phyloP scores from a whole-genome alignment of 2,113 vertebrate species.

The Sylvia atricapilla region DNA sequence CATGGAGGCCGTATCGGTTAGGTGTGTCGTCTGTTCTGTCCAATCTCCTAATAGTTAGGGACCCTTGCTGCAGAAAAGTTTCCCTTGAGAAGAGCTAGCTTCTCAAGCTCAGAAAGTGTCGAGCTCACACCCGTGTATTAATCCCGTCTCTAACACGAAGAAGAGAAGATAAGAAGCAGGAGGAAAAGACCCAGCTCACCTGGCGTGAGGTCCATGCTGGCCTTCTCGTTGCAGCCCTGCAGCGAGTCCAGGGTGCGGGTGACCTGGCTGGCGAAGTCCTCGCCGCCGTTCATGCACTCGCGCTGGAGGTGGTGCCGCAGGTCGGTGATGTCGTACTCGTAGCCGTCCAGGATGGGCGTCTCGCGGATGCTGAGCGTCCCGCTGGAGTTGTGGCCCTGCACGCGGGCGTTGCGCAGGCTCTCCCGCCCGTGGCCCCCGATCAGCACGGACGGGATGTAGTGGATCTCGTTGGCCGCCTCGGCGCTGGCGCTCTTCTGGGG shows the following conservation, averaged over 20 bases:
- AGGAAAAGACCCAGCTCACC: slow-evolving; percentile 68
- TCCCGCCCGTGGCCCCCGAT: slow-evolving; percentile 95
- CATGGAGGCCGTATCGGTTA: no score
- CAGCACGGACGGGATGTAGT: slow-evolving; percentile 97
- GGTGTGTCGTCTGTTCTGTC: no score
- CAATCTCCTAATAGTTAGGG: no score
- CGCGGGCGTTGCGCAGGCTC: slow-evolving; percentile 91
- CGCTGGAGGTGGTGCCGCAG: slow-evolving; percentile 95
- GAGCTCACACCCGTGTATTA: no score
- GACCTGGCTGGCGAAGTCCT: slow-evolving; percentile 96
- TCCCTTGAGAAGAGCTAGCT: no score
- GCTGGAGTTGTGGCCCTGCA: slow-evolving; percentile 94
- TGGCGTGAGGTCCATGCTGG: slow-evolving; percentile 91
- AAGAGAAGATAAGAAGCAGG: background rate
- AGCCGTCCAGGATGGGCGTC: slow-evolving; percentile 96
- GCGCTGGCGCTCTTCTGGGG: slow-evolving; percentile 98
- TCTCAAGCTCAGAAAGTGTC: no score
- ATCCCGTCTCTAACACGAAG: background rate
- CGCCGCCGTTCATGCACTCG: slow-evolving; percentile 97
- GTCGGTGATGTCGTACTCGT: slow-evolving; percentile 97
- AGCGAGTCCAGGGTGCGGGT: slow-evolving; percentile 94
- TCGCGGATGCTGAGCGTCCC: slow-evolving; percentile 96
- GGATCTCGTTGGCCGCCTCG: slow-evolving; percentile 96
- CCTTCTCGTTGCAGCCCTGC: slow-evolving; percentile 95
- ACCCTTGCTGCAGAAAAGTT: no score